Evolutionary conservation across 2,113 vertebrate genomes (phyloP).

Genomic region (Tetraodon nigroviridis): DNA sequence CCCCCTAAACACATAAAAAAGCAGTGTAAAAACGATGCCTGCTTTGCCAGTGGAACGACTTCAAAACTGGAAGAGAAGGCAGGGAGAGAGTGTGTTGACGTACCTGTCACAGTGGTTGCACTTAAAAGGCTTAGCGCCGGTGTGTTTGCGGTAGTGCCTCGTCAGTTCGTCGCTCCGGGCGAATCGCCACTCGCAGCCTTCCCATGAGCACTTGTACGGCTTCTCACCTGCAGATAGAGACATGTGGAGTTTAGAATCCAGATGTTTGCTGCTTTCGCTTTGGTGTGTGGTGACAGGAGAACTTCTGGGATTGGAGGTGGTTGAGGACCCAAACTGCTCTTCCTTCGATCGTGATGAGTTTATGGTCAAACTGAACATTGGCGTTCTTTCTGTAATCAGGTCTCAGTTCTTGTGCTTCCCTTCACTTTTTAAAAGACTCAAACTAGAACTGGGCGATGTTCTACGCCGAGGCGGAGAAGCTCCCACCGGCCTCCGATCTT

Average conservation of each 20-base stretch:
- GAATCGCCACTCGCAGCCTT: constrained; percentile 99
- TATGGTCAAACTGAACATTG: too few species aligned
- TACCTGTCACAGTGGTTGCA: constrained; percentile 99
- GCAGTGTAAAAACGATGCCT: constrained; percentile 17
- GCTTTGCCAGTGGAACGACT: constrained; percentile 27
- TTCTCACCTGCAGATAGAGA: constrained; percentile 82
- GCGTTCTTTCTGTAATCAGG: background rate
- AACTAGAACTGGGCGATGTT: constrained; percentile 26
- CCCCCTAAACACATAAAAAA: constrained; percentile 31
- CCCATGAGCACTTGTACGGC: constrained; percentile 99
- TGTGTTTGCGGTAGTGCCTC: constrained; percentile 99
- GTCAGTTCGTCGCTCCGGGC: constrained; percentile 98
- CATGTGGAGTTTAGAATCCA: background rate
- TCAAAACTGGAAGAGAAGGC: constrained; percentile 38
- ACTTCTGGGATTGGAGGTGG: too few species aligned
- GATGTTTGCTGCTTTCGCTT: background rate
- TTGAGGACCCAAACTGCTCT: too few species aligned
- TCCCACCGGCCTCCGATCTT: constrained; percentile 49
- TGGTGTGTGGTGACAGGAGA: too few species aligned
- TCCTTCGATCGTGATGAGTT: too few species aligned
- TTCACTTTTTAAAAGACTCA: background rate
- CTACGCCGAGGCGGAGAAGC: constrained; percentile 37
- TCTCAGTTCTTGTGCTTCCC: background rate
- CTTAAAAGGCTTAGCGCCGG: constrained; percentile 99
- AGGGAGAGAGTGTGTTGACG: constrained; percentile 44